These are phyloP conservation scores for Piaya cayana DNA, from an alignment of 2,113 vertebrate species.

Conservation along the genomic window DNA sequence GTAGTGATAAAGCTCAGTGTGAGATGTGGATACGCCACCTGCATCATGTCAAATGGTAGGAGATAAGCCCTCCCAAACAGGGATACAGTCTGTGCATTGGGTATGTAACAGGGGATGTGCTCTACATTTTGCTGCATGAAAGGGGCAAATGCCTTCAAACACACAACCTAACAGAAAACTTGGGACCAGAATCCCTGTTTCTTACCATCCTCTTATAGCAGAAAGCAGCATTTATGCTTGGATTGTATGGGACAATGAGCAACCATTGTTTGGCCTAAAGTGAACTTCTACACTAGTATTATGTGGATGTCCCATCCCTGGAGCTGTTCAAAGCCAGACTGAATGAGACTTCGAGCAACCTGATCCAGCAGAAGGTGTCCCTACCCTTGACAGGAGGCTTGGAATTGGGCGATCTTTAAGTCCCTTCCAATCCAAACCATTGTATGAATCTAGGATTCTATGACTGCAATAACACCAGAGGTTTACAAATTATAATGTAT, in stretches of 20 bases:
- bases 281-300: background rate
- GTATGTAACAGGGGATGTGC: fast-evolving
- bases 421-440: too few relatives aligned
- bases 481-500: background rate
- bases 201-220: background rate
- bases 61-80: background rate
- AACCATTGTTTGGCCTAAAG: background rate
- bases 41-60: background rate
- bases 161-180: background rate
- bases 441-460: too few relatives aligned
- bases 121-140: background rate
- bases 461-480: background rate
- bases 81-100: background rate
- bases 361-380: too few relatives aligned
- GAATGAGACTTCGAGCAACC: too few relatives aligned
- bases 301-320: too few relatives aligned
- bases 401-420: too few relatives aligned
- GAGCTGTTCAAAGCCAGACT: too few relatives aligned
- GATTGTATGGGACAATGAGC: fast-evolving
- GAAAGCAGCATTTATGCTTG: background rate
- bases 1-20: background rate
- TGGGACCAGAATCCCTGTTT: background rate
- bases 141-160: background rate
- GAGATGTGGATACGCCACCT: background rate
- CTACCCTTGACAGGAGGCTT: too few relatives aligned